These are phyloP conservation scores for Latrodectus geometricus DNA, from an alignment of 1,140 invertebrate species.

Conservation along the genomic window DNA sequence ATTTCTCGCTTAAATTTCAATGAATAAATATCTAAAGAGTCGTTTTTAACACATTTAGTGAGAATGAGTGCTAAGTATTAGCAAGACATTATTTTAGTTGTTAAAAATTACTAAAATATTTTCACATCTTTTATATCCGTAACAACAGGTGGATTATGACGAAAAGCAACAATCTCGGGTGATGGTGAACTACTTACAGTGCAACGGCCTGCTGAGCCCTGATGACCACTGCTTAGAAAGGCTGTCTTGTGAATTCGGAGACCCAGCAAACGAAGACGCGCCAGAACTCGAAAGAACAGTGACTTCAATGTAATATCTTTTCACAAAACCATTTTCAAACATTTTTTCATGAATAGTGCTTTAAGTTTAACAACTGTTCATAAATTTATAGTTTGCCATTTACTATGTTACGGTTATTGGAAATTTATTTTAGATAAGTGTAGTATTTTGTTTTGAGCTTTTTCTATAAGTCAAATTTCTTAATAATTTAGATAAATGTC, in stretches of 20 bases:
- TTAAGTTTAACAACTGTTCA: too few relatives aligned
- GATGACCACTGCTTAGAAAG: slow-evolving; percentile 67
- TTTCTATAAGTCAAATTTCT: too few relatives aligned
- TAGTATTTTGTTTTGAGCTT: too few relatives aligned
- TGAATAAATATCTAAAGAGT: too few relatives aligned
- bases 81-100: not conserved
- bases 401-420: too few relatives aligned
- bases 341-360: too few relatives aligned
- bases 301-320: slow-evolving; percentile 66
- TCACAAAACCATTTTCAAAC: slow-evolving; percentile 64
- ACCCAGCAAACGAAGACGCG: slow-evolving; percentile 68
- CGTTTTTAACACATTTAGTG: too few relatives aligned
- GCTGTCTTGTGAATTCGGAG: slow-evolving; percentile 69
- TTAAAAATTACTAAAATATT: not conserved
- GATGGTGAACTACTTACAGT: slow-evolving; percentile 67
- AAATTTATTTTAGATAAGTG: too few relatives aligned
- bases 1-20: too few relatives aligned
- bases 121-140: not conserved
- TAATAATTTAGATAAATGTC: too few relatives aligned
- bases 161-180: slow-evolving; percentile 64
- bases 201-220: slow-evolving; percentile 65
- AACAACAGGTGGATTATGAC: slow-evolving; percentile 58
- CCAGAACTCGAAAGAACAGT: slow-evolving; percentile 64
- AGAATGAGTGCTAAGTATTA: not conserved
- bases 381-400: too few relatives aligned